phyloP scores from a whole-genome alignment of 2,113 vertebrate genomes.

The Lycaon pictus region DNA sequence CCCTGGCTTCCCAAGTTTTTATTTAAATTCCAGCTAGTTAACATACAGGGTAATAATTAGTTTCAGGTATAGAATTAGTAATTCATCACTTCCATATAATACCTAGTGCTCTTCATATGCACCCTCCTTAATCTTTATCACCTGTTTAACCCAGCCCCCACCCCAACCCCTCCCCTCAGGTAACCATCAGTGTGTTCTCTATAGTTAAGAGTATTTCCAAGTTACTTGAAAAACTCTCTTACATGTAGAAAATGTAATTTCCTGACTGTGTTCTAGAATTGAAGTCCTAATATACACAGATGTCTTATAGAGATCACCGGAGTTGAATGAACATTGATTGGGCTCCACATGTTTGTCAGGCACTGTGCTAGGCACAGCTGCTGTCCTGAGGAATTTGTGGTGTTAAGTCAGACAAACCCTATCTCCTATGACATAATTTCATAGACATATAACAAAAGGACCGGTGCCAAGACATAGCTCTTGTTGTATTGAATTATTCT shows the following conservation, averaged over 20 bases:
- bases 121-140: neutral
- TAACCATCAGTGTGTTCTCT: neutral
- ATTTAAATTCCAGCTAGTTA: neutral
- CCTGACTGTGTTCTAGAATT: neutral
- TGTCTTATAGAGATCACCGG: neutral
- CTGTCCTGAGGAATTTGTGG: neutral
- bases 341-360: neutral
- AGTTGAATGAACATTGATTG: neutral
- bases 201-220: neutral
- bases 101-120: neutral
- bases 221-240: neutral
- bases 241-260: neutral
- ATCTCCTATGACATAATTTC: neutral
- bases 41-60: neutral
- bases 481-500: slow-evolving; percentile 24
- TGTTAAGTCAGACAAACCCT: neutral
- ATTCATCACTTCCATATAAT: neutral
- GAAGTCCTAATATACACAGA: neutral
- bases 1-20: neutral
- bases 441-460: neutral
- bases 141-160: neutral
- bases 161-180: neutral
- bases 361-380: neutral
- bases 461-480: neutral
- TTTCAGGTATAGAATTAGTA: neutral